Evolutionary conservation across 2,888 invertebrate species (phyloP).

Genomic region (Microdon myrmicae): DNA sequence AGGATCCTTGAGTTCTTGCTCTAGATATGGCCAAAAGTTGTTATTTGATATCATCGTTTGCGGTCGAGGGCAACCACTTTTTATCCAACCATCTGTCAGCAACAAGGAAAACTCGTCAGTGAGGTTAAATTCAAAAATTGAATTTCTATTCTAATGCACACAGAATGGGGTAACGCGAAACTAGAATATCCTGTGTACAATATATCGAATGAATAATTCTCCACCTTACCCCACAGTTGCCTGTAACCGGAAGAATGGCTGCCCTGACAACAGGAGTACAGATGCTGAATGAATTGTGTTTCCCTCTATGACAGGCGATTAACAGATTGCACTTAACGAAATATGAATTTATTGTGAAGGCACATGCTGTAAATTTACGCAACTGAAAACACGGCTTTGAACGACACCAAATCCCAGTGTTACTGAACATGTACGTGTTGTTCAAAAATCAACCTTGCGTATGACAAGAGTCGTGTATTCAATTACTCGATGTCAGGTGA

Average conservation of each 20-base stretch:
- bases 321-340: constrained; percentile 42
- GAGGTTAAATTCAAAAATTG: constrained; percentile 31
- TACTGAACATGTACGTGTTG: too few species aligned
- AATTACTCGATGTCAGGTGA: too few species aligned
- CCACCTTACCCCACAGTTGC: too few species aligned
- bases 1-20: too few species aligned
- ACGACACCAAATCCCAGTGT: too few species aligned
- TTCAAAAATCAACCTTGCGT: too few species aligned
- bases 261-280: too few species aligned
- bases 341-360: constrained; percentile 30
- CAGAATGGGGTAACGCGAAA: constrained; percentile 21
- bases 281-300: constrained; percentile 34
- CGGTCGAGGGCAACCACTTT: constrained; percentile 17
- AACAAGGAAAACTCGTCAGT: constrained; percentile 16
- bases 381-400: too few species aligned
- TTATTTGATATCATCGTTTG: constrained; percentile 46
- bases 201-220: too few species aligned
- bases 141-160: constrained; percentile 42
- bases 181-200: constrained; percentile 10
- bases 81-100: too few species aligned
- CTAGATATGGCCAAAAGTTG: constrained; percentile 41
- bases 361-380: neutral
- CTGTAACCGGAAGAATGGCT: too few species aligned
- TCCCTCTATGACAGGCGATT: constrained; percentile 39
- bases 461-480: too few species aligned